These are phyloP conservation scores for Cerastoderma edule DNA, from an alignment of 2,888 invertebrate genomes.

Conservation along the genomic window DNA sequence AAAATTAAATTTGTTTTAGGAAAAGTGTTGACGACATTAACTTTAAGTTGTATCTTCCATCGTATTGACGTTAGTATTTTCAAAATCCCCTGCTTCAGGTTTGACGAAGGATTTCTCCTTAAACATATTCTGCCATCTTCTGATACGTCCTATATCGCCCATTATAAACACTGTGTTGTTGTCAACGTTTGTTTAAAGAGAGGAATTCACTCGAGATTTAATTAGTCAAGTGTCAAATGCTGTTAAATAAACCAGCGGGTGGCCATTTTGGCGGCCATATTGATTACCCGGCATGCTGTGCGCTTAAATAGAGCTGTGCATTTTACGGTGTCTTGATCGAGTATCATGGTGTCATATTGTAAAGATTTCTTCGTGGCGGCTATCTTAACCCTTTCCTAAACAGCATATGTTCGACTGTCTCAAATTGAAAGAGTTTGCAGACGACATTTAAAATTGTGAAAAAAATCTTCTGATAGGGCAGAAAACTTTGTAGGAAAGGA, in stretches of 20 bases:
- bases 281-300: constrained; percentile 48
- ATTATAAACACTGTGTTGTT: constrained; percentile 1
- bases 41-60: too few species aligned
- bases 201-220: constrained; percentile 50
- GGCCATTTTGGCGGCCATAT: constrained; percentile 48
- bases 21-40: too few species aligned
- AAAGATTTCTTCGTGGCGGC: constrained; percentile 14
- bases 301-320: constrained; percentile 44
- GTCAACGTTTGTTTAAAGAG: constrained; percentile 48
- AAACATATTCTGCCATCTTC: background rate
- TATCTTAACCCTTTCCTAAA: too few species aligned
- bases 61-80: too few species aligned
- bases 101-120: too few species aligned
- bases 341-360: constrained; percentile 20
- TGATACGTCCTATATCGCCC: background rate
- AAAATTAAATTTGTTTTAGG: too few species aligned
- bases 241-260: constrained; percentile 44
- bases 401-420: too few species aligned
- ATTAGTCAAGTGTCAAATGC: constrained; percentile 50
- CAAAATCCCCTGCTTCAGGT: too few species aligned
- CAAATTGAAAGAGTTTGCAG: too few species aligned
- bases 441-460: too few species aligned
- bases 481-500: too few species aligned
- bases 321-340: constrained; percentile 38
- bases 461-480: too few species aligned